Conservation (phyloP, 2,113 vertebrate genomes). For the Oxygymnocypris stewartii region DNA sequence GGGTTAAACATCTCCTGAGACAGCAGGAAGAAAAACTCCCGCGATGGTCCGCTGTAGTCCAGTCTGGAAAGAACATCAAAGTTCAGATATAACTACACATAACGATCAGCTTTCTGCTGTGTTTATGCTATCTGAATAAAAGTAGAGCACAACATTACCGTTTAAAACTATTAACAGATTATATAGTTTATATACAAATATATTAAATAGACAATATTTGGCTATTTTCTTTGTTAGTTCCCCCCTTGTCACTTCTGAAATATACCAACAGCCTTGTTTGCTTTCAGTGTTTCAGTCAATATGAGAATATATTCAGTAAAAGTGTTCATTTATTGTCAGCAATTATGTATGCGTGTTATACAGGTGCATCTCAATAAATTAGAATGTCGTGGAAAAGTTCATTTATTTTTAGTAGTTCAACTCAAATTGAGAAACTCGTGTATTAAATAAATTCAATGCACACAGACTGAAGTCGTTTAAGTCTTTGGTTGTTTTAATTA, state of each 20-base stretch:
- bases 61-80: slow-evolving; percentile 71
- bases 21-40: slow-evolving; percentile 92
- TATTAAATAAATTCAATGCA: too few relatives aligned
- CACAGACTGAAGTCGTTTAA: too few relatives aligned
- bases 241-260: background rate
- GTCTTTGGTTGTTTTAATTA: too few relatives aligned
- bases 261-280: background rate
- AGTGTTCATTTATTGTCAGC: background rate
- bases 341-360: background rate
- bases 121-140: background rate
- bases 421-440: too few relatives aligned
- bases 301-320: background rate
- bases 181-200: background rate
- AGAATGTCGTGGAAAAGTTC: too few relatives aligned
- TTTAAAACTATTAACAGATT: background rate
- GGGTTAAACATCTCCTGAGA: slow-evolving; percentile 94
- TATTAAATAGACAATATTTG: background rate
- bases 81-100: background rate
- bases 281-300: background rate
- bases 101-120: background rate
- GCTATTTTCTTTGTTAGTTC: background rate
- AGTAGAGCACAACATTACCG: background rate
- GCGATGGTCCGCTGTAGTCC: slow-evolving; percentile 89
- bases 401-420: too few relatives aligned
- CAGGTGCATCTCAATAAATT: too few relatives aligned